phyloP scores from a whole-genome alignment of 2,797 vertebrate genomes.

The Ctenochaetus hawaiiensis region DNA sequence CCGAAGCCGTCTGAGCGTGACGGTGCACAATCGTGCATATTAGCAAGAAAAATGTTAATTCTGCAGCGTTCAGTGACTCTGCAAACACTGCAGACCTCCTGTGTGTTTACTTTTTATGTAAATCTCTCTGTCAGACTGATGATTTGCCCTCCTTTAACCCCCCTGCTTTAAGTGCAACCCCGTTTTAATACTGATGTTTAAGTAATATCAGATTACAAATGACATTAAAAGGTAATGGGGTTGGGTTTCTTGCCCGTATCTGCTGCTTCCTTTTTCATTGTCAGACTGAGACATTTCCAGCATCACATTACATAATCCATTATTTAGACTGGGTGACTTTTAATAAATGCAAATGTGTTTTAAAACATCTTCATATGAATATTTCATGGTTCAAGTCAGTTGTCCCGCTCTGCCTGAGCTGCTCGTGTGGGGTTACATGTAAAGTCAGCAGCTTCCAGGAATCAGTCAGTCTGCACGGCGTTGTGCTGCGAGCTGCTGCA shows the following conservation, averaged over 20 bases:
- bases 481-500: conserved; percentile 1
- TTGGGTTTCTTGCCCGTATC: conserved; percentile 6
- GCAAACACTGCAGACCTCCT: not conserved
- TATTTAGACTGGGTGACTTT: conserved; percentile 67
- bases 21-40: conserved; percentile 1
- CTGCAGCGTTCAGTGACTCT: not conserved
- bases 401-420: not conserved
- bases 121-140: not conserved
- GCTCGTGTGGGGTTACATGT: conserved; percentile 40
- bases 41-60: not conserved
- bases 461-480: not conserved
- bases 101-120: not conserved
- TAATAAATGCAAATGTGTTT: conserved; percentile 64
- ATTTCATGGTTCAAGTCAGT: conserved; percentile 55
- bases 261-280: not conserved
- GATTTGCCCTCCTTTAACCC: not conserved
- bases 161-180: not conserved
- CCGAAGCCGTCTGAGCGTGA: not conserved
- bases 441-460: conserved; percentile 22
- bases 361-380: conserved; percentile 59
- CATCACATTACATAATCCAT: conserved; percentile 58
- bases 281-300: conserved; percentile 6
- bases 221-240: not conserved
- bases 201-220: conserved; percentile 12
- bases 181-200: conserved; percentile 7